Evolutionary conservation across 1,140 invertebrate species (phyloP).

Genomic region (Hylyphantes graminicola): DNA sequence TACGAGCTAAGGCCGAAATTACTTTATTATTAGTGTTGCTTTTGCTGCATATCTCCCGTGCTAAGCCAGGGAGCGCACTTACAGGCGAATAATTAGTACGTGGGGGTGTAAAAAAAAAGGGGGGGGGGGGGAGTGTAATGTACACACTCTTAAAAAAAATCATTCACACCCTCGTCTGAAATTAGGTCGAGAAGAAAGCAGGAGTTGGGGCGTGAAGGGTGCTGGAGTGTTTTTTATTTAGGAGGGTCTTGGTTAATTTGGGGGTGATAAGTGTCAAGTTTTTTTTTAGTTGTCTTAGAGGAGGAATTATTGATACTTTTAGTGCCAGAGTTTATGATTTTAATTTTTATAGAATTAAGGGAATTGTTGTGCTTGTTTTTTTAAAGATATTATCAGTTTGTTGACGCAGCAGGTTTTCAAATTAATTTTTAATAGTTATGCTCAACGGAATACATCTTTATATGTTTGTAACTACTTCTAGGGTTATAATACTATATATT

Average conservation of each 20-base stretch:
- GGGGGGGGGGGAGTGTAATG: not conserved
- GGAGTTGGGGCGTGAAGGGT: not conserved
- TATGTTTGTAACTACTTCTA: too few species aligned
- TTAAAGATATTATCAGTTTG: too few species aligned
- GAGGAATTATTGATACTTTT: too few species aligned
- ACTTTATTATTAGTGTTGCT: not conserved
- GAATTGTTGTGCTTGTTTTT: too few species aligned
- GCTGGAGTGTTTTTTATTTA: constrained; percentile 13
- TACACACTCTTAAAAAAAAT: constrained; percentile 18
- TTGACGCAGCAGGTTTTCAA: too few species aligned
- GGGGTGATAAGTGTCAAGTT: not conserved
- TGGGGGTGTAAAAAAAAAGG: not conserved
- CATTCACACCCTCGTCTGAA: constrained; percentile 33
- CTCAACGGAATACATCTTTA: too few species aligned
- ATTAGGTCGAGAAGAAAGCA: constrained; percentile 39
- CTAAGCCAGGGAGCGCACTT: constrained; percentile 2
- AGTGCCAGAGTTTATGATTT: too few species aligned
- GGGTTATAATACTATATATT: too few species aligned
- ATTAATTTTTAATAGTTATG: too few species aligned
- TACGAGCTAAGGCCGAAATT: constrained; percentile 4
- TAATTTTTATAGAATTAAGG: too few species aligned
- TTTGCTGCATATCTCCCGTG: not conserved
- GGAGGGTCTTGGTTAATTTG: constrained; percentile 10
- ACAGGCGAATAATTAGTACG: constrained; percentile 28
- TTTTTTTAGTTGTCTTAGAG: too few species aligned